Conservation (phyloP, 2,113 vertebrate genomes). For the Manacus vitellinus region DNA sequence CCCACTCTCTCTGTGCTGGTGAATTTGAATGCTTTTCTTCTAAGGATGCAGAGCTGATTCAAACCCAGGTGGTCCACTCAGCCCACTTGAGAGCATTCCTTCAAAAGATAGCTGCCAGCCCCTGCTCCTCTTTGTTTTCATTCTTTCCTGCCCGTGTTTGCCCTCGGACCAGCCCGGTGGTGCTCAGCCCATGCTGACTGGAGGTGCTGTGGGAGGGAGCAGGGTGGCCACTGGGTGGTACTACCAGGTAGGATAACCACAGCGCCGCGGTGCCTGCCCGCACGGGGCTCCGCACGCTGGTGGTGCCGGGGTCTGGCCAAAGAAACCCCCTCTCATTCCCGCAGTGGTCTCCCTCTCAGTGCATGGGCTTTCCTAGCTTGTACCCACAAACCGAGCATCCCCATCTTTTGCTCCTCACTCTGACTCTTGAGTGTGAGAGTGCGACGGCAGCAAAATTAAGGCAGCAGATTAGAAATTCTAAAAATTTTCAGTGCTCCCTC, state of each 20-base stretch:
- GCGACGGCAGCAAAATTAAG: slow-evolving; percentile 13
- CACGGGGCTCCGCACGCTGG: neutral
- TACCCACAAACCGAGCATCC: neutral
- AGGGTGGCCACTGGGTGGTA: neutral
- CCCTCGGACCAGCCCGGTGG: neutral
- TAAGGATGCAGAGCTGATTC: neutral
- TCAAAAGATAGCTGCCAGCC: neutral
- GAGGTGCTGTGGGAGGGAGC: neutral
- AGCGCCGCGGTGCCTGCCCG: fast-evolving
- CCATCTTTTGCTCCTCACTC: neutral
- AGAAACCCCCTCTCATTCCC: neutral
- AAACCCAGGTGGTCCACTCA: neutral
- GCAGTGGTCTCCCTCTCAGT: fast-evolving
- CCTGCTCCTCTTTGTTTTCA: neutral
- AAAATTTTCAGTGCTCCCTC: neutral
- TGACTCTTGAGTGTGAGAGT: neutral
- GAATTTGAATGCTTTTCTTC: neutral
- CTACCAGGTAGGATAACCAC: neutral
- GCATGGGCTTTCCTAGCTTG: neutral
- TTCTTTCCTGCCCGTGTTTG: neutral
- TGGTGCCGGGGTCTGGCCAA: neutral
- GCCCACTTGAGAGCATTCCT: neutral
- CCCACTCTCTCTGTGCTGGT: neutral
- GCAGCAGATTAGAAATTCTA: slow-evolving; percentile 37
- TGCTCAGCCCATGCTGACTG: neutral